These are phyloP conservation scores for Eupithecia pulchellata DNA, from an alignment of 2,888 invertebrate species.

Conservation along the genomic window DNA sequence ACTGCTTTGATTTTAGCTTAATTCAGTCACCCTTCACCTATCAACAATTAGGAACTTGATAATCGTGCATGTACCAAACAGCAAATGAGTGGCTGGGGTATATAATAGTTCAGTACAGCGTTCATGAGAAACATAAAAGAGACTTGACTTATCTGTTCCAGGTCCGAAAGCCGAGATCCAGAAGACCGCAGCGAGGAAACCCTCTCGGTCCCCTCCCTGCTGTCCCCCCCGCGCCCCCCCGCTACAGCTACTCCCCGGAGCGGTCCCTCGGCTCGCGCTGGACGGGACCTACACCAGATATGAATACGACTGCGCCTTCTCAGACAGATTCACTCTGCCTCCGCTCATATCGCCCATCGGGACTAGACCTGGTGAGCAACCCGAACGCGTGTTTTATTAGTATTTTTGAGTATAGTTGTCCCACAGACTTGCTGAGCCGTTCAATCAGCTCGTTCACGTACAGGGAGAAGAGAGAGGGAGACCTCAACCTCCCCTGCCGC, in stretches of 20 bases:
- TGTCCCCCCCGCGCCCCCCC: slow-evolving; percentile 32
- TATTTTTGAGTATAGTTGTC: no score
- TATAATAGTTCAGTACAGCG: no score
- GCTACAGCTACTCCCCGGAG: slow-evolving; percentile 1
- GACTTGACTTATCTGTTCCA: slow-evolving; percentile 34
- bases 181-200: slow-evolving; percentile 80
- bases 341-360: slow-evolving; percentile 59
- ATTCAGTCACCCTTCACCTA: no score
- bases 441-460: no score
- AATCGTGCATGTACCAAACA: no score
- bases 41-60: no score
- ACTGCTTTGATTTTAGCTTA: no score
- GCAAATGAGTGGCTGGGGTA: no score
- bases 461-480: no score
- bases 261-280: slow-evolving; percentile 57
- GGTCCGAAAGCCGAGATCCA: slow-evolving; percentile 71
- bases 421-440: no score
- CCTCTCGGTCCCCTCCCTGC: slow-evolving; percentile 64
- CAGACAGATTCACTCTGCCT: slow-evolving; percentile 66
- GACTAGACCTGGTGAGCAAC: background rate
- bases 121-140: background rate
- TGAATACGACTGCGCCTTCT: slow-evolving; percentile 68
- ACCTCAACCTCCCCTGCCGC: no score
- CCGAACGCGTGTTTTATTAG: no score
- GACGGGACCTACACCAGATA: slow-evolving; percentile 60